phyloP scores from a whole-genome alignment of 2,113 vertebrate species.

The Monarcha castaneiventris region DNA sequence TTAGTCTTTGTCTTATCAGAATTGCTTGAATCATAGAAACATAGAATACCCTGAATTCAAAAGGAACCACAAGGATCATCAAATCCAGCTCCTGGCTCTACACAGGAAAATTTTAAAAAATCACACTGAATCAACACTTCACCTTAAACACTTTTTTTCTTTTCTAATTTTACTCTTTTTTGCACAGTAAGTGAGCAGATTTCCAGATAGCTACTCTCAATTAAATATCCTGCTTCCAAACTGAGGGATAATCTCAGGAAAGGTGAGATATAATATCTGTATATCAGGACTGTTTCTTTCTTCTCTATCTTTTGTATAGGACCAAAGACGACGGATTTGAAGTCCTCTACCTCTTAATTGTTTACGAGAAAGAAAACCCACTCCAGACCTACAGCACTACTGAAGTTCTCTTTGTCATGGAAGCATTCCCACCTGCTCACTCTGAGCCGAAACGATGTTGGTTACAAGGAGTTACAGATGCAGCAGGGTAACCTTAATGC shows the following conservation, averaged over 20 bases:
- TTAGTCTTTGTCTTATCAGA: not conserved
- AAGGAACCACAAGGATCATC: not conserved
- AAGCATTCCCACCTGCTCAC: not conserved
- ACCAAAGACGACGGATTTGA: not conserved
- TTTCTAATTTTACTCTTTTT: not conserved
- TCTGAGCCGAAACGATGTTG: not conserved
- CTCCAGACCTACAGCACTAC: not conserved
- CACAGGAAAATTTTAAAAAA: not conserved
- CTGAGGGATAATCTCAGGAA: not conserved
- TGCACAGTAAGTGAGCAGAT: not conserved
- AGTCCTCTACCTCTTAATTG: not conserved
- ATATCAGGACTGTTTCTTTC: not conserved
- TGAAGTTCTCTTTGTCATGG: not conserved
- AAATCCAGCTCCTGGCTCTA: not conserved
- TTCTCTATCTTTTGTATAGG: not conserved
- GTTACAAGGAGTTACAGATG: not conserved
- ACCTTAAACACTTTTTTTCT: not conserved
- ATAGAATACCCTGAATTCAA: too few species aligned
- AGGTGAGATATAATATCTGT: not conserved
- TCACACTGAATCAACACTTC: not conserved
- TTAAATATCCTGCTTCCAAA: not conserved
- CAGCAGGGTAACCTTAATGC: not conserved
- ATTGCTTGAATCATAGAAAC: not conserved
- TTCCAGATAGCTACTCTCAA: not conserved
- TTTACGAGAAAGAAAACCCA: not conserved